phyloP scores from a whole-genome alignment of 2,113 vertebrate species.

The Planiliza haematocheilus region DNA sequence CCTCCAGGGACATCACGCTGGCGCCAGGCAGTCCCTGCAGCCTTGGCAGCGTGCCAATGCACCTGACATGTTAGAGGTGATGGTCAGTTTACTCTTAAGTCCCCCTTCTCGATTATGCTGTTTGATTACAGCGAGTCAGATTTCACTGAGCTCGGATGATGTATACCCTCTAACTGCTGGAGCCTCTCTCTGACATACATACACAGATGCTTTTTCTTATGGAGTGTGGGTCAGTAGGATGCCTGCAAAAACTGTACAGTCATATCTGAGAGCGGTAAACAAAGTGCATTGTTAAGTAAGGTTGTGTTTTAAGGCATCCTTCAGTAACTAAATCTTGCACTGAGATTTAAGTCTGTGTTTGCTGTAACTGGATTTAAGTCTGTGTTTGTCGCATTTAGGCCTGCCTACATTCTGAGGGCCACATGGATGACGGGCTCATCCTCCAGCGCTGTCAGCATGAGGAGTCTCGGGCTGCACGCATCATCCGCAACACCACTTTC shows the following conservation, averaged over 20 bases:
- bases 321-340: no score
- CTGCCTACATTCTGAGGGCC: slow-evolving; percentile 94
- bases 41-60: slow-evolving; percentile 43
- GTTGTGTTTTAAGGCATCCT: no score
- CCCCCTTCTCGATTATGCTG: slow-evolving; percentile 16
- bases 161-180: slow-evolving; percentile 1
- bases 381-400: slow-evolving; percentile 80
- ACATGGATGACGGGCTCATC: slow-evolving; percentile 95
- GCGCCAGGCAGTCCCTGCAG: slow-evolving; percentile 39
- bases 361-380: neutral
- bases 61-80: slow-evolving; percentile 52
- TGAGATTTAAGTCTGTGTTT: neutral
- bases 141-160: slow-evolving; percentile 28
- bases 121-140: slow-evolving; percentile 43
- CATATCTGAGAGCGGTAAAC: neutral
- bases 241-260: neutral
- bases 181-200: neutral
- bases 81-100: slow-evolving; percentile 32
- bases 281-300: neutral
- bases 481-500: slow-evolving; percentile 93
- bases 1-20: slow-evolving; percentile 63
- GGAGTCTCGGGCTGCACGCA: slow-evolving; percentile 94
- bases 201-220: neutral
- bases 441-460: slow-evolving; percentile 95
- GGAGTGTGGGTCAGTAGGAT: neutral